These are phyloP conservation scores for Agrypnia vestita DNA, from an alignment of 1,140 invertebrate species.

Conservation along the genomic window DNA sequence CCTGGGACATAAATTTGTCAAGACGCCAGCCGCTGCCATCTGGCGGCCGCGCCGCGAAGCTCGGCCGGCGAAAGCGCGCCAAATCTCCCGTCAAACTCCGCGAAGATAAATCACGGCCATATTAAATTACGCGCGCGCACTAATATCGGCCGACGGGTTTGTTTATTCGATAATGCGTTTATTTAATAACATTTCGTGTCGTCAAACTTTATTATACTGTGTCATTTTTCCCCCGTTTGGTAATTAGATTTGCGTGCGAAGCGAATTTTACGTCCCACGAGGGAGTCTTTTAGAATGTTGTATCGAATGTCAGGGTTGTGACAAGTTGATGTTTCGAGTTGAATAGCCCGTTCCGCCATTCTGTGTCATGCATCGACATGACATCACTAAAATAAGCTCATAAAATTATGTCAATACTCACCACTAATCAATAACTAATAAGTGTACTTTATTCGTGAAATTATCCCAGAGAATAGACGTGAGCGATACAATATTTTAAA, in stretches of 20 bases:
- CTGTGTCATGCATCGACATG: too few species aligned
- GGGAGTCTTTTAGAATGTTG: slow-evolving; percentile 3
- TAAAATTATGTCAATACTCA: too few species aligned
- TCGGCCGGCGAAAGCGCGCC: not conserved
- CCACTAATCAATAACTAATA: too few species aligned
- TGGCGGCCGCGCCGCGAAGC: slow-evolving; percentile 16
- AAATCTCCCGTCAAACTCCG: not conserved
- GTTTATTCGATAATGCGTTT: slow-evolving; percentile 61
- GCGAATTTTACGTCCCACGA: slow-evolving; percentile 27
- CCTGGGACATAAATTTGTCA: not conserved
- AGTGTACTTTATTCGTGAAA: too few species aligned
- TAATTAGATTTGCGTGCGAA: slow-evolving; percentile 52
- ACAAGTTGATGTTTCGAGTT: too few species aligned
- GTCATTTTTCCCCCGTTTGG: slow-evolving; percentile 54
- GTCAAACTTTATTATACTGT: slow-evolving; percentile 57
- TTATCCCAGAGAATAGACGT: too few species aligned
- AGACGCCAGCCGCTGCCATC: slow-evolving; percentile 25
- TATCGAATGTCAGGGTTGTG: not conserved
- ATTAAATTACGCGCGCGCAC: slow-evolving; percentile 51
- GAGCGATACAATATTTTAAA: too few species aligned
- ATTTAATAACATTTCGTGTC: slow-evolving; percentile 59
- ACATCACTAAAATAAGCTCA: too few species aligned
- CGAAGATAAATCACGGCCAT: slow-evolving; percentile 37
- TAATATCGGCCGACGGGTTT: slow-evolving; percentile 60
- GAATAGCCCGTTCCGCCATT: too few species aligned